These are phyloP conservation scores for Muntiacus muntjak DNA, from an alignment of 2,113 vertebrate genomes.

Conservation along the genomic window DNA sequence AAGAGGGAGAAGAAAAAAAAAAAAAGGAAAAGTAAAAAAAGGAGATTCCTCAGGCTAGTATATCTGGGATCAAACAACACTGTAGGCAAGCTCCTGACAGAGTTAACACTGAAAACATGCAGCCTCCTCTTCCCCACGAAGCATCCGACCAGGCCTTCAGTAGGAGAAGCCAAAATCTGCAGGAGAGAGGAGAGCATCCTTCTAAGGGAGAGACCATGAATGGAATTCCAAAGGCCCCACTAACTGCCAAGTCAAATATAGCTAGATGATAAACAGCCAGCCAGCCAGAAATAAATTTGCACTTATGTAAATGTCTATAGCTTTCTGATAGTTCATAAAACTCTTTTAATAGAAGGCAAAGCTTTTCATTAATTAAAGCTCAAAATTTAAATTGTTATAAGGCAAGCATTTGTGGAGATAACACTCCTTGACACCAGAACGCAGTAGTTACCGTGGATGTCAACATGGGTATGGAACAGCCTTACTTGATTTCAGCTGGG, in stretches of 20 bases:
- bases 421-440: neutral
- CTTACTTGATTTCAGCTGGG: neutral
- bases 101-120: neutral
- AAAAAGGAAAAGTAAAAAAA: neutral
- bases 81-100: neutral
- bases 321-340: slow-evolving; percentile 45
- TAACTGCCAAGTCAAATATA: slow-evolving; percentile 29
- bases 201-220: neutral
- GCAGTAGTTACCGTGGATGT: neutral
- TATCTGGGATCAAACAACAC: neutral
- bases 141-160: neutral
- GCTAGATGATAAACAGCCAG: slow-evolving; percentile 32
- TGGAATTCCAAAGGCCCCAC: neutral
- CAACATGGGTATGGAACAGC: neutral
- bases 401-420: slow-evolving; percentile 37
- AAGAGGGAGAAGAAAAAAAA: neutral
- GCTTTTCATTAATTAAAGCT: slow-evolving; percentile 71
- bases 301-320: slow-evolving; percentile 61
- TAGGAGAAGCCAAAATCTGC: neutral
- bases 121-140: neutral
- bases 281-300: slow-evolving; percentile 54
- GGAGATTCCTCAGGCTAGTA: neutral
- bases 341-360: slow-evolving; percentile 65
- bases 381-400: slow-evolving; percentile 60
- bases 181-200: neutral